phyloP scores from a whole-genome alignment of 2,888 invertebrate genomes.

The Agrotis ipsilon region DNA sequence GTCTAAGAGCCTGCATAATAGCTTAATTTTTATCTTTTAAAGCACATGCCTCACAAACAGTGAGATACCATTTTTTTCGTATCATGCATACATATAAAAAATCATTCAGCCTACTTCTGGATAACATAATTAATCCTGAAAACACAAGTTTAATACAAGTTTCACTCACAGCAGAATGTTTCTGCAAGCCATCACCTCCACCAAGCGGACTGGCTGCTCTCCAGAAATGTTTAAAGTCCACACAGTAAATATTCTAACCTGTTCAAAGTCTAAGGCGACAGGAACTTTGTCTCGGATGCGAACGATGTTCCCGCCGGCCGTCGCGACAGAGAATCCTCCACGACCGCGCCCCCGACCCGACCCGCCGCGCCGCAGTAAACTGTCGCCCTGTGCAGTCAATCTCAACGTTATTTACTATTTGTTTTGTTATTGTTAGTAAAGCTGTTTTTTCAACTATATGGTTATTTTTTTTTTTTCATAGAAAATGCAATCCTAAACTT shows the following conservation, averaged over 20 bases:
- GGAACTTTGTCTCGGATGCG: slow-evolving; percentile 78
- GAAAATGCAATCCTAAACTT: slow-evolving; percentile 2
- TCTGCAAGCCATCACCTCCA: neutral
- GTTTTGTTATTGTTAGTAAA: slow-evolving; percentile 23
- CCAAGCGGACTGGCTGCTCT: neutral
- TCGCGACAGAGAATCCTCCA: slow-evolving; percentile 75
- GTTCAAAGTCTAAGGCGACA: slow-evolving; percentile 79
- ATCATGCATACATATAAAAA: slow-evolving; percentile 18
- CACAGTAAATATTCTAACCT: slow-evolving; percentile 67
- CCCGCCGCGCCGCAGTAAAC: slow-evolving; percentile 83
- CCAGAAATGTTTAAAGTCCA: slow-evolving; percentile 5
- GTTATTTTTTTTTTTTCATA: neutral
- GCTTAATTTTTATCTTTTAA: neutral
- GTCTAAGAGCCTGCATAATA: neutral
- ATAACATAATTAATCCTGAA: neutral
- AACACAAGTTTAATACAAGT: neutral
- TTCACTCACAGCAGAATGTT: slow-evolving; percentile 7
- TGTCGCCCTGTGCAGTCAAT: slow-evolving; percentile 80
- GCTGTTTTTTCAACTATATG: slow-evolving; percentile 5
- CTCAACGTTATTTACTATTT: slow-evolving; percentile 22
- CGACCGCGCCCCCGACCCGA: slow-evolving; percentile 81
- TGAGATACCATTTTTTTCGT: neutral
- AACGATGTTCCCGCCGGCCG: slow-evolving; percentile 84
- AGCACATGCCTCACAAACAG: neutral
- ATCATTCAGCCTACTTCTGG: slow-evolving; percentile 9